Conservation (phyloP, 2,888 invertebrate genomes). For the Cabera pusaria region DNA sequence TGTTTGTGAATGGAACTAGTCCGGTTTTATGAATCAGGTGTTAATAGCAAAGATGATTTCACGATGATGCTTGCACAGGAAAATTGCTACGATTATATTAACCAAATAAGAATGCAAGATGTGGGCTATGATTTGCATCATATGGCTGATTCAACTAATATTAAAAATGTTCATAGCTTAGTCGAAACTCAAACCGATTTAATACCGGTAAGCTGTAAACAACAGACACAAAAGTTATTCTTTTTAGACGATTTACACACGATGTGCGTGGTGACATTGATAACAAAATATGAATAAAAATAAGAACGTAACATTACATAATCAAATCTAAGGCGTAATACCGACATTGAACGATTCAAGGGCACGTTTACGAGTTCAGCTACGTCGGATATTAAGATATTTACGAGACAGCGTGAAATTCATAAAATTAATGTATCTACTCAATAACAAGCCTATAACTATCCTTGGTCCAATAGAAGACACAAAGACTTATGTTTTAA, state of each 20-base stretch:
- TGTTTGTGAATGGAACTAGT: slow-evolving; percentile 2
- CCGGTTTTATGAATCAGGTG: too few species aligned
- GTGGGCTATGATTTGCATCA: too few species aligned
- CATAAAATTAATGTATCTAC: background rate
- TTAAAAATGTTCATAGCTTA: too few species aligned
- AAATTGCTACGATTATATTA: too few species aligned
- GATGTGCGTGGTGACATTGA: slow-evolving; percentile 7
- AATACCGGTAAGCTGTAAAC: too few species aligned
- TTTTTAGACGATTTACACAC: slow-evolving; percentile 2
- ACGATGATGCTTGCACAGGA: too few species aligned
- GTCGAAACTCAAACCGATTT: too few species aligned
- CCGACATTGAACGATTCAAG: slow-evolving; percentile 4
- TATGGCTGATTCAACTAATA: too few species aligned
- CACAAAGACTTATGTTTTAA: background rate
- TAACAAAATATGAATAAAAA: slow-evolving; percentile 2
- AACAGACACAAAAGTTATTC: slow-evolving; percentile 2
- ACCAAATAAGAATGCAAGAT: too few species aligned
- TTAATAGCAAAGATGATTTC: too few species aligned
- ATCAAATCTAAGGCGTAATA: slow-evolving; percentile 1
- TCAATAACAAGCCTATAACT: background rate
- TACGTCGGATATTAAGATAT: slow-evolving; percentile 1
- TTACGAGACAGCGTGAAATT: slow-evolving; percentile 3
- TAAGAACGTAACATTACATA: slow-evolving; percentile 8
- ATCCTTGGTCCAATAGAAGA: background rate
- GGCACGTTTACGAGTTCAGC: background rate